These are phyloP conservation scores for Macroglossus sobrinus DNA, from an alignment of 2,113 vertebrate genomes.

Conservation along the genomic window DNA sequence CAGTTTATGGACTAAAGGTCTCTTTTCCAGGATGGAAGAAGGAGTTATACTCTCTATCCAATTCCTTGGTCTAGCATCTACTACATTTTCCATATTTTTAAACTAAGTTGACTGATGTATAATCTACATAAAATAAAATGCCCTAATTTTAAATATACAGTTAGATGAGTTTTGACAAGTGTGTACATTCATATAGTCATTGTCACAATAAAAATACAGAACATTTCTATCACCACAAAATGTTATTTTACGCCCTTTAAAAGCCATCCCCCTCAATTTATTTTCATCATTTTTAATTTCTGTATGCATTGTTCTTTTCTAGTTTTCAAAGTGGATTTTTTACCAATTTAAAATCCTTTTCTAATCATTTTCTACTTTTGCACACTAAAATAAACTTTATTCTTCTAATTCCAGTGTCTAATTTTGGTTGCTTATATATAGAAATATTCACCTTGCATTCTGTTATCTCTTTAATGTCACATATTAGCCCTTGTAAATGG, in stretches of 20 bases:
- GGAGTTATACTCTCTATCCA: not conserved
- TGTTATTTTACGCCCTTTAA: not conserved
- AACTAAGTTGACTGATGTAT: not conserved
- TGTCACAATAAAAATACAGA: not conserved
- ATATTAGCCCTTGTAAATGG: not conserved
- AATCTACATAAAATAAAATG: not conserved
- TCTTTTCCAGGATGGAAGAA: not conserved
- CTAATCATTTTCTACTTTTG: not conserved
- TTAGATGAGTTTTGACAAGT: not conserved
- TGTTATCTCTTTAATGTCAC: not conserved
- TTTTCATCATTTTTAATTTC: not conserved
- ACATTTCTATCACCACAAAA: not conserved
- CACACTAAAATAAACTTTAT: not conserved
- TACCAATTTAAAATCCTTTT: not conserved
- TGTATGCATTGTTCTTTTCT: not conserved
- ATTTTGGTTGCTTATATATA: not conserved
- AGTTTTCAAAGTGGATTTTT: not conserved
- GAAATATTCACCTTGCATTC: not conserved
- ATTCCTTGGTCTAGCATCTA: accelerated
- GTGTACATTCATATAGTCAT: not conserved
- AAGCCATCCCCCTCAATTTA: not conserved
- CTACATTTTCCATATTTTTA: not conserved
- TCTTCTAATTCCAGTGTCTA: not conserved
- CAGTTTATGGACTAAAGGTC: no score
- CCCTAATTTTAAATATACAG: not conserved